A percentile compares a stretch with the other conserved stretches of the same genome.
phyloP scores from a whole-genome alignment of 2,113 vertebrate species.

The Pteropus alecto region DNA sequence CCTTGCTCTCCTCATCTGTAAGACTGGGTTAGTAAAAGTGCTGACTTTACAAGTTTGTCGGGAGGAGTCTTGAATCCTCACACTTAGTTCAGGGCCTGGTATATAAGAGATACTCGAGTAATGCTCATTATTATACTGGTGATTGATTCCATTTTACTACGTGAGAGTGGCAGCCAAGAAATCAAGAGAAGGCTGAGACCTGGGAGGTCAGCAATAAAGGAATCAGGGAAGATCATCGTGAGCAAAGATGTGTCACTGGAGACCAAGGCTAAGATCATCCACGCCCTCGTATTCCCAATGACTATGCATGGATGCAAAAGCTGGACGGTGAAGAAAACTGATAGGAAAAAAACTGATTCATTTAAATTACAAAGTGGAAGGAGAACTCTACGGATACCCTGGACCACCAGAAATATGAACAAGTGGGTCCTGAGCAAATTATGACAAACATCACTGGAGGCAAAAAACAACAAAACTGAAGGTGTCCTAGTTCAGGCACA shows the following conservation, averaged over 20 bases:
- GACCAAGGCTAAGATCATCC: background rate
- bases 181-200: background rate
- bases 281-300: background rate
- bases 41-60: background rate
- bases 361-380: background rate
- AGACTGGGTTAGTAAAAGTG: background rate
- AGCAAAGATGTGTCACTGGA: too few species aligned
- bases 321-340: background rate
- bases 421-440: background rate
- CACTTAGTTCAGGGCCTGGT: background rate
- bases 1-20: background rate
- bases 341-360: background rate
- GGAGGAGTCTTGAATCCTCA: background rate
- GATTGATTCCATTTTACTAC: background rate
- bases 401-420: background rate
- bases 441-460: background rate
- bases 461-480: background rate
- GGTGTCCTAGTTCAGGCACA: too few species aligned
- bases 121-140: accelerated
- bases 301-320: background rate
- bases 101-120: background rate
- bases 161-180: background rate
- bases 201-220: background rate
- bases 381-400: background rate
- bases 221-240: background rate